Conservation (phyloP, 2,113 vertebrate genomes). For the Pseudorectes ferrugineus region DNA sequence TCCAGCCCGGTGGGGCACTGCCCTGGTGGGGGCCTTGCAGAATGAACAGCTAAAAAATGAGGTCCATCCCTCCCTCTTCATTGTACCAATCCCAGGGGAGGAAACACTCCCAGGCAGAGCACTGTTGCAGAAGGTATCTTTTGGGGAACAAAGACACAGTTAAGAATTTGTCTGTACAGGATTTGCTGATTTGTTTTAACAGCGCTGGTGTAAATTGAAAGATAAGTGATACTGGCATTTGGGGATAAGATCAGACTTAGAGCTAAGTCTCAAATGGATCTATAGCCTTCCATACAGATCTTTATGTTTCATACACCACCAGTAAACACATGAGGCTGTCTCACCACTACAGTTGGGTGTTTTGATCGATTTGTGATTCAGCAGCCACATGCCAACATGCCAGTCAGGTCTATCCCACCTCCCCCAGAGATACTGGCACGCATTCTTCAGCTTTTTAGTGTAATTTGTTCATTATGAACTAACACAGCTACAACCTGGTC, state of each 20-base stretch:
- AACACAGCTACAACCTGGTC: background rate
- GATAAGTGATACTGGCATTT: accelerated
- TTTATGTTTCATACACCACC: background rate
- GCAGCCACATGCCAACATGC: background rate
- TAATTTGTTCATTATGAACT: background rate
- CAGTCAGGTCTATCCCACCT: background rate
- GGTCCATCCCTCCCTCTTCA: background rate
- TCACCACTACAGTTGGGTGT: background rate
- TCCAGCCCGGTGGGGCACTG: accelerated
- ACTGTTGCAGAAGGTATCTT: background rate
- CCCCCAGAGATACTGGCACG: background rate
- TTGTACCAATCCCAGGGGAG: background rate
- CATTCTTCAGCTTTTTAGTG: background rate
- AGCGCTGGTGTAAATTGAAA: background rate
- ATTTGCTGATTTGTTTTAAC: background rate
- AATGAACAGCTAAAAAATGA: background rate
- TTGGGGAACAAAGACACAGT: background rate
- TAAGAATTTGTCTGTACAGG: background rate
- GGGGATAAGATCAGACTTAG: background rate
- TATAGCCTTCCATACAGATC: background rate
- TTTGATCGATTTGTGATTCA: background rate
- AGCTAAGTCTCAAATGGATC: background rate
- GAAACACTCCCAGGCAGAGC: background rate
- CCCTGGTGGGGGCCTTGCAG: background rate
- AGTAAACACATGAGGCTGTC: background rate